A percentile compares a stretch with the other conserved stretches of the same genome.
Conservation (phyloP, 2,113 vertebrate genomes). For the Muntiacus reevesi region DNA sequence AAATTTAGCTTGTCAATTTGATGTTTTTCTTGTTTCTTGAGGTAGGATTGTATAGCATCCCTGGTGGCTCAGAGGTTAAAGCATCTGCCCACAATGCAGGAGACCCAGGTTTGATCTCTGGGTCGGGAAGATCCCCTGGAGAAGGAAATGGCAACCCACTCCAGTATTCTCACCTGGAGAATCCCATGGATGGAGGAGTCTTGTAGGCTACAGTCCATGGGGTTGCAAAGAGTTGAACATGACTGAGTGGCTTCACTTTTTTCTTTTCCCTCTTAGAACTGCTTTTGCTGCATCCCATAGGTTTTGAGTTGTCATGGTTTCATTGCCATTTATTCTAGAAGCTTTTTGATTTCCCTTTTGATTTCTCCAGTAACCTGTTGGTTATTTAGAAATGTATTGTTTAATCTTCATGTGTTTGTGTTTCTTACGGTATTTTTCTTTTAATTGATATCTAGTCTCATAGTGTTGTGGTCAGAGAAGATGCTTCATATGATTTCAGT, state of each 20-base stretch:
- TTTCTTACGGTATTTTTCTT: background rate
- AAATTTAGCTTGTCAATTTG: background rate
- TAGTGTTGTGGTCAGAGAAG: background rate
- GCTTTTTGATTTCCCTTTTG: background rate
- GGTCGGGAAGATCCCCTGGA: background rate
- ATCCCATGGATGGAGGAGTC: background rate
- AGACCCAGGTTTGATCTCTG: background rate
- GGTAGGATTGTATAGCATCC: background rate
- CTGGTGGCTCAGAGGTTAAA: background rate
- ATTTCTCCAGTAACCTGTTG: background rate
- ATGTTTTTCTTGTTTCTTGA: background rate
- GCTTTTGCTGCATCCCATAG: background rate
- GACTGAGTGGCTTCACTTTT: background rate
- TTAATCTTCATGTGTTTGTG: background rate
- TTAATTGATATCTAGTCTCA: background rate
- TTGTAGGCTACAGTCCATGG: background rate
- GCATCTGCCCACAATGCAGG: fast-evolving
- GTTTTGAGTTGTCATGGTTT: background rate
- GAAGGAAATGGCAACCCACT: background rate
- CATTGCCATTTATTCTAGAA: background rate
- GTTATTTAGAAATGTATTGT: background rate
- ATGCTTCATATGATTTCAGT: background rate
- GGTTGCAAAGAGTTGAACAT: fast-evolving
- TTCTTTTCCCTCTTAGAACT: background rate
- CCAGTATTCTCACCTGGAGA: background rate